Evolutionary conservation across 2,113 vertebrate genomes (phyloP).

Genomic region (Felis catus): F.catus_Fca126_mat1.0 CM031412.1:50015001-50015500

Average conservation of each 20-base stretch:
- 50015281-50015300: not conserved
- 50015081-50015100: slow-evolving; percentile 35
- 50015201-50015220: not conserved
- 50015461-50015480: not conserved
- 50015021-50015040: not conserved
- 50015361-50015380: not conserved
- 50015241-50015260: not conserved
- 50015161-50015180: not conserved
- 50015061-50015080: not conserved
- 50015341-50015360: not conserved
- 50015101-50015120: not conserved
- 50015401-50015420: not conserved
- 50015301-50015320: not conserved
- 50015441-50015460: not conserved
- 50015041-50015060: not conserved
- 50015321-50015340: not conserved
- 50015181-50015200: not conserved
- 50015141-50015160: not conserved
- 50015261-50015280: not conserved
- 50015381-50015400: not conserved
- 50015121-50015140: not conserved
- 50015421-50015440: not conserved
- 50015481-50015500: not conserved
- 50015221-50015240: not conserved
- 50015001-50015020: not conserved